These are phyloP conservation scores for Lanius collurio DNA, from an alignment of 2,113 vertebrate species.

Conservation along the genomic window DNA sequence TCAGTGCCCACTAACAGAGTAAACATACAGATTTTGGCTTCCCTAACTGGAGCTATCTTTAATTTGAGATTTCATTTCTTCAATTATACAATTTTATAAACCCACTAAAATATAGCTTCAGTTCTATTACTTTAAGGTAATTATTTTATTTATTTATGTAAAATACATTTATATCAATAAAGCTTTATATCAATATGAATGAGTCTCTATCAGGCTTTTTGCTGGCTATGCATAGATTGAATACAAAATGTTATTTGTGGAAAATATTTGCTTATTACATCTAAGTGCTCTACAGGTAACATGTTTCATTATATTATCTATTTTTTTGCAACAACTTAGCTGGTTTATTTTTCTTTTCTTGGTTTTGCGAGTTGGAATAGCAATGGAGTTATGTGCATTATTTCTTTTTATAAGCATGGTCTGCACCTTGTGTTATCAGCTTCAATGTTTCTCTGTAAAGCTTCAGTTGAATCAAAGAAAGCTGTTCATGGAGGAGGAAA, in stretches of 20 bases:
- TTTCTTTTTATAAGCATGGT: neutral
- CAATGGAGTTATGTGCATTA: neutral
- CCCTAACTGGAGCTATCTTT: neutral
- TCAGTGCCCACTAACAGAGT: neutral
- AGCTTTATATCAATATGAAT: neutral
- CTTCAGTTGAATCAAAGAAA: neutral
- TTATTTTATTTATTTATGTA: neutral
- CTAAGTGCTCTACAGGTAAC: neutral
- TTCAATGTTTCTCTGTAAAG: neutral
- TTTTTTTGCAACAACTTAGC: neutral
- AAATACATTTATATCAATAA: neutral
- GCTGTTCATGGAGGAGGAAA: neutral
- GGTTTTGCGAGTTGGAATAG: neutral
- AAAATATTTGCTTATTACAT: neutral
- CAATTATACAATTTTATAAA: neutral
- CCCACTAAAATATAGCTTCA: neutral
- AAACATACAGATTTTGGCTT: neutral
- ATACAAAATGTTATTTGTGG: neutral
- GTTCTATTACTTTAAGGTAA: neutral
- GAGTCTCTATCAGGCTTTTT: neutral
- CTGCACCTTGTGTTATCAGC: neutral
- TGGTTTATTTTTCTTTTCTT: neutral
- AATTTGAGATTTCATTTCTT: neutral
- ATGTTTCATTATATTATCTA: neutral
- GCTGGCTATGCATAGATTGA: neutral